These are phyloP conservation scores for Panagrolaimus sp. DNA, from an alignment of 1,140 invertebrate species.

Conservation along the genomic window DNA sequence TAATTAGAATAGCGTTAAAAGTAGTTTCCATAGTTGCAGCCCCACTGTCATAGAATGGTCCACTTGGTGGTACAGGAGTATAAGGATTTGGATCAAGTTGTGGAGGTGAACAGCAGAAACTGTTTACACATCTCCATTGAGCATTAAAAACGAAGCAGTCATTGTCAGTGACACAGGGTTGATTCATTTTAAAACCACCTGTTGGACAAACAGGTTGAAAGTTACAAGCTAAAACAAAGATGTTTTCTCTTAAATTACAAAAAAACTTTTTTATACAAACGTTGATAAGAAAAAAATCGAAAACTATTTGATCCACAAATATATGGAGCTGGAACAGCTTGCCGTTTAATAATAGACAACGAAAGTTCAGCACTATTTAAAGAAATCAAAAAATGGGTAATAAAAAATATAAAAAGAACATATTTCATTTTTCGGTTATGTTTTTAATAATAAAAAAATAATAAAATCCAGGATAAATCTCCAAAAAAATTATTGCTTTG, in stretches of 20 bases:
- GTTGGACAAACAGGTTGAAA: constrained; percentile 33
- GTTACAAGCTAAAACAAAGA: constrained; percentile 32
- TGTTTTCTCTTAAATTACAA: constrained; percentile 17
- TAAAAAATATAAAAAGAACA: constrained; percentile 16
- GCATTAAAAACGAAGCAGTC: constrained; percentile 20
- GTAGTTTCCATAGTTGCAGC: not conserved
- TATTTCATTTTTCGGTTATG: not conserved
- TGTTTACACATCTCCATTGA: constrained; percentile 16
- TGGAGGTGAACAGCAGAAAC: not conserved
- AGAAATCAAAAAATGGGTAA: not conserved
- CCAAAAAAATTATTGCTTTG: not conserved
- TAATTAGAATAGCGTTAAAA: constrained; percentile 27
- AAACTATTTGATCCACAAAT: constrained; percentile 33
- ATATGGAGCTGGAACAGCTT: constrained; percentile 25
- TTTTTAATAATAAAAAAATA: constrained; percentile 3
- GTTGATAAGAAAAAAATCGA: constrained; percentile 33
- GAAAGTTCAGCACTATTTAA: not conserved
- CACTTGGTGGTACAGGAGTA: constrained; percentile 6
- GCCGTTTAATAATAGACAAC: constrained; percentile 8
- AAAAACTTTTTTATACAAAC: constrained; percentile 22
- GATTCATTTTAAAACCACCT: constrained; percentile 34
- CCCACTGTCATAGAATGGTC: constrained; percentile 16
- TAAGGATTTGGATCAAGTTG: not conserved
- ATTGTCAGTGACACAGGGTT: constrained; percentile 13
- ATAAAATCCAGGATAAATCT: not conserved